Percentiles rank a stretch among this genome's conserved stretches.
These are phyloP conservation scores for Drosophila suboccidentalis DNA, from an alignment of 2,888 invertebrate genomes.

Conservation along the genomic window DNA sequence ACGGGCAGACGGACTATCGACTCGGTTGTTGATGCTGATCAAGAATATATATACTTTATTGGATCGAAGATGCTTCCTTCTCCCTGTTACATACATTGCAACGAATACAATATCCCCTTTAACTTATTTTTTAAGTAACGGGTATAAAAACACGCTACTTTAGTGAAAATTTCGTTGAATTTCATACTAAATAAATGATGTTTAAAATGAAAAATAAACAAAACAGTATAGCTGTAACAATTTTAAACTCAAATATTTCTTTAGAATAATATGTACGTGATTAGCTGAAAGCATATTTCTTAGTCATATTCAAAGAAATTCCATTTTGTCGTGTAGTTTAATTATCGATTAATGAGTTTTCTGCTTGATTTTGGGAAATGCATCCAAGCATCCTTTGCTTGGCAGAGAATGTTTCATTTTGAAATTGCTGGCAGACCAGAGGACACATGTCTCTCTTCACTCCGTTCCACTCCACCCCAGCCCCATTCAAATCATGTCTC, in stretches of 20 bases:
- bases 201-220: not conserved
- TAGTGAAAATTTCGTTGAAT: not conserved
- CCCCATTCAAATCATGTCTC: not conserved
- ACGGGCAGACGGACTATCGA: too few species aligned
- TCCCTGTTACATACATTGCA: too few species aligned
- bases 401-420: not conserved
- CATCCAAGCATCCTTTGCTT: conserved; percentile 6
- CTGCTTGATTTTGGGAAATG: not conserved
- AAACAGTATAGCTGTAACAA: not conserved
- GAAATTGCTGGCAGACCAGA: not conserved
- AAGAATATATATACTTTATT: too few species aligned
- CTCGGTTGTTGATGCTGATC: too few species aligned
- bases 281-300: not conserved
- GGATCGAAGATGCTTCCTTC: too few species aligned
- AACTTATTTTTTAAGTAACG: too few species aligned
- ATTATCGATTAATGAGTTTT: conserved; percentile 3
- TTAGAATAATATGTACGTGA: too few species aligned
- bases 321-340: not conserved
- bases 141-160: too few species aligned
- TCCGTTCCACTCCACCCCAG: not conserved
- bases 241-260: too few species aligned
- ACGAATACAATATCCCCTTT: too few species aligned
- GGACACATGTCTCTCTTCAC: not conserved
- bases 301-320: not conserved
- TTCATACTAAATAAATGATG: not conserved